A percentile compares a stretch with the other conserved stretches of the same genome.
Conservation (phyloP, 2,888 invertebrate species). For the Agrochola lychnidis region DNA sequence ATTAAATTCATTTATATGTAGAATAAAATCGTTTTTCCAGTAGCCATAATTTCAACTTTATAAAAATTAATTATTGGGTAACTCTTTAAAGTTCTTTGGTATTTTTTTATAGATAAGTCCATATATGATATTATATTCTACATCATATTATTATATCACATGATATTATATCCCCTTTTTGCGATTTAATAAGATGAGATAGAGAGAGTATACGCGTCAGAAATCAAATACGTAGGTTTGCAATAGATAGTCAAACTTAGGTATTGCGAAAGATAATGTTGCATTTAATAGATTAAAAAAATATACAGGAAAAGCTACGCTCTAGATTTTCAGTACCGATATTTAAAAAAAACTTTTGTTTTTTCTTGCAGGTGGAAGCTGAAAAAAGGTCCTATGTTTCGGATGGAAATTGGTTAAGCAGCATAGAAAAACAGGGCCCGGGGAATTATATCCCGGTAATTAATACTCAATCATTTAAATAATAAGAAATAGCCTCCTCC, state of each 20-base stretch:
- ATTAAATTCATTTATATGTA: too few species aligned
- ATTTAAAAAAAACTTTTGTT: background rate
- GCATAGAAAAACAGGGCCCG: background rate
- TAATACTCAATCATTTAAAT: background rate
- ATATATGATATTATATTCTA: too few species aligned
- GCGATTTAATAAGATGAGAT: background rate
- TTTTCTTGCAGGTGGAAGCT: constrained; percentile 2
- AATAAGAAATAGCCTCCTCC: background rate
- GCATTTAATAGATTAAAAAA: background rate
- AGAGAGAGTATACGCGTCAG: background rate
- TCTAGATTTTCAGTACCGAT: background rate
- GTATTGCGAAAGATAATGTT: background rate
- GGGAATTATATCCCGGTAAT: background rate
- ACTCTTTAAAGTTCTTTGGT: too few species aligned
- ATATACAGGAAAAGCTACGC: background rate
- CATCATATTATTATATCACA: too few species aligned
- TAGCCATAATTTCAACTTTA: too few species aligned
- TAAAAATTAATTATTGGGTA: too few species aligned
- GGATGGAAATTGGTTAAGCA: background rate
- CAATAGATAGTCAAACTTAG: background rate
- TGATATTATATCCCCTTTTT: too few species aligned
- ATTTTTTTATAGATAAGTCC: too few species aligned
- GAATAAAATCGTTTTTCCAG: too few species aligned
- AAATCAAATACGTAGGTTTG: too few species aligned
- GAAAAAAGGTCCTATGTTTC: background rate